Evolutionary conservation across 2,113 vertebrate species (phyloP).

Genomic region (Castor canadensis): DNA sequence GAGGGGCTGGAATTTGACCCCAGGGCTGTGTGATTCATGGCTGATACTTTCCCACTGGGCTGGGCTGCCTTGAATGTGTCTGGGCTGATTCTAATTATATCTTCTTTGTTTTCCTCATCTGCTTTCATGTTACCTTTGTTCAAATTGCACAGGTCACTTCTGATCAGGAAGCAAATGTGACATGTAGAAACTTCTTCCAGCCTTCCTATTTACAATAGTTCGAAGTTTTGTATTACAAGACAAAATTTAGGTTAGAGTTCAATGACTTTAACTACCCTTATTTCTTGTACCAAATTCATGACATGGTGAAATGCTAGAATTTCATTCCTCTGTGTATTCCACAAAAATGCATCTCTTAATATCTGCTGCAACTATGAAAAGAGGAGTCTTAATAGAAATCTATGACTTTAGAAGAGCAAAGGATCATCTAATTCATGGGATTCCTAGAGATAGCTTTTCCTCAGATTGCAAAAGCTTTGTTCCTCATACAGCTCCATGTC

Average conservation of each 20-base stretch:
- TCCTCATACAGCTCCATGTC: neutral
- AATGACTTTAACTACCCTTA: neutral
- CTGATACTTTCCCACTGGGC: neutral
- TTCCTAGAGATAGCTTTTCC: neutral
- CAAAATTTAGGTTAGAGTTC: neutral
- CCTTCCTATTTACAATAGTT: neutral
- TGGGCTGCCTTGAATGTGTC: rapidly evolving
- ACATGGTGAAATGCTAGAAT: neutral
- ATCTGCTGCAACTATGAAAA: neutral
- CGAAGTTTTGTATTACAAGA: neutral
- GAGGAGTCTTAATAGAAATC: neutral
- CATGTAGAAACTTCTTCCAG: neutral
- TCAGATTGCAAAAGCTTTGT: neutral
- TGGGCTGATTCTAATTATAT: neutral
- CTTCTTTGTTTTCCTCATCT: neutral
- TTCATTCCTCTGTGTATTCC: neutral
- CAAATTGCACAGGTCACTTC: neutral
- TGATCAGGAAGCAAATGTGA: neutral
- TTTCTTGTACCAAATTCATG: neutral
- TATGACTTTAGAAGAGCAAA: neutral
- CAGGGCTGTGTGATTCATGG: neutral
- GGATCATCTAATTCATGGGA: neutral
- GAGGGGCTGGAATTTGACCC: neutral
- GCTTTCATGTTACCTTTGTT: neutral
- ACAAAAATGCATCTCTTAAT: neutral